Conservation (phyloP, 2,113 vertebrate species). For the Bujurquina vittata region DNA sequence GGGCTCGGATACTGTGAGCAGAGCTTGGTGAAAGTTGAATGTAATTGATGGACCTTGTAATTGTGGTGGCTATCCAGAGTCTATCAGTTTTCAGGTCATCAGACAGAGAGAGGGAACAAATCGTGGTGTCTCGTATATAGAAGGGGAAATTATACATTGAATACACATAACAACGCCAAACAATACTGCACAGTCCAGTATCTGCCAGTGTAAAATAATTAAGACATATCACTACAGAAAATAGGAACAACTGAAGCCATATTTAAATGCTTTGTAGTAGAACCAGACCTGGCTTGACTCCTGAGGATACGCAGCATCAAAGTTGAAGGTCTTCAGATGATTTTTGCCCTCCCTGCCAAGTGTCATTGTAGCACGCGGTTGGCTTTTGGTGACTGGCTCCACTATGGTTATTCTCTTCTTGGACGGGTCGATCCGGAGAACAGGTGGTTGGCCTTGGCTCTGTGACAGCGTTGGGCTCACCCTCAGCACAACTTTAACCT, state of each 20-base stretch:
- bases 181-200: background rate
- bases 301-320: slow-evolving; percentile 66
- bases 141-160: background rate
- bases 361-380: slow-evolving; percentile 34
- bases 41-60: slow-evolving; percentile 39
- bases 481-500: slow-evolving; percentile 79
- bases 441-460: slow-evolving; percentile 58
- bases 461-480: slow-evolving; percentile 60
- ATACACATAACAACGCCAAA: background rate
- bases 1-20: slow-evolving; percentile 42
- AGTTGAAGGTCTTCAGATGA: slow-evolving; percentile 63
- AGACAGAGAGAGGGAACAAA: slow-evolving; percentile 15
- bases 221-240: background rate
- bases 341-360: slow-evolving; percentile 42
- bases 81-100: slow-evolving; percentile 61
- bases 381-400: slow-evolving; percentile 59
- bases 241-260: background rate
- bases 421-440: slow-evolving; percentile 70
- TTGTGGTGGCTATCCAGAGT: slow-evolving; percentile 23
- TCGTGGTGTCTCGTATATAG: background rate
- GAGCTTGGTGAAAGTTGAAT: slow-evolving; percentile 23
- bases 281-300: slow-evolving; percentile 72
- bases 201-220: background rate
- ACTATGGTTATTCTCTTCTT: slow-evolving; percentile 76
- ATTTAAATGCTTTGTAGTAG: background rate